Base-by-base conservation (phyloP, 2,888 invertebrate species). In the Blera fallax region DNA sequence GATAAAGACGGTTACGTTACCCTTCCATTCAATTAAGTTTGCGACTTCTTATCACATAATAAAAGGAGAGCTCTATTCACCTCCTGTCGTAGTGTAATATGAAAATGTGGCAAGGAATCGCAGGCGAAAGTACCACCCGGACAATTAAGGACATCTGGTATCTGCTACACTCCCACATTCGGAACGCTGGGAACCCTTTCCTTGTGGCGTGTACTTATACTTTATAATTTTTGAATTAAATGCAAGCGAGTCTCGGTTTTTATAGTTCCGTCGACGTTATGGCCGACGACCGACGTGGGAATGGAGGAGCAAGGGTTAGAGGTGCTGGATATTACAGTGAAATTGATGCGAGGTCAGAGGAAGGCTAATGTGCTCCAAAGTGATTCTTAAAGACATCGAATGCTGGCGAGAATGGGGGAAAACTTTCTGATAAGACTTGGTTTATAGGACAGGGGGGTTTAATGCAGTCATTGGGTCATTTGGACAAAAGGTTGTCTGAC, bases 61-160 rank as follows among this genome's bases (percentile, higher is more conserved):
- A 65, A 67, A 67, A 5, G 37, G 27, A 58, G 21, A 58, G 21
- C 48, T 72, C 65, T 56, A 56, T 56, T 56, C 54, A 65, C 54
- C 56, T 69, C 29, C 24, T n/a, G 14, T 5, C 37, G 29, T 21
- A 34, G 50, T n/a, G n/a, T 50, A 60, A 58, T 48, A 48, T 8
- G 60, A 48, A 37, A 48, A 34, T 11, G 7, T 21, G 29, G 11
- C 32, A 24, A 6, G 40, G 50, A 37, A 50, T 10, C 34, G 56
- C 6, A 5, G 16, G 50, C 29, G 27, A 70, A 56, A 65, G 79
- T 80, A 80, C 72, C 73, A 65, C 72, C 40, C 21, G 40, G 65
- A 40, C 67, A 80, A 80, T 80, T 80, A 80, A 70, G 80, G 80
- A 73, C 80, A 80, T 80, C 80, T 80, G 80, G 72, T 60, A 40